Percentiles rank a stretch among this genome's conserved stretches.
Evolutionary conservation across 2,797 vertebrate species (phyloP).

Genomic region (Linurgus olivaceus): DNA sequence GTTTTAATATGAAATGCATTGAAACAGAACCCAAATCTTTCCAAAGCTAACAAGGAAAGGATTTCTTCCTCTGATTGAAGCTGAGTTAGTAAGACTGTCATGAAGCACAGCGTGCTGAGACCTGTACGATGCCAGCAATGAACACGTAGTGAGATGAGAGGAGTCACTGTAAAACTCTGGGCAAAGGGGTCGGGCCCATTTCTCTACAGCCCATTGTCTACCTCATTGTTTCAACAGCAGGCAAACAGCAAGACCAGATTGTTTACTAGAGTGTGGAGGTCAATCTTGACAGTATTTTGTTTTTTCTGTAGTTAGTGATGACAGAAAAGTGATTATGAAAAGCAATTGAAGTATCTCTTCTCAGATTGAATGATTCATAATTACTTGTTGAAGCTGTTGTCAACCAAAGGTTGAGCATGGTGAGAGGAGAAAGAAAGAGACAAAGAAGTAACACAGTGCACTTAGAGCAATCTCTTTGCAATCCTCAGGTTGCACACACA

Average conservation of each 20-base stretch:
- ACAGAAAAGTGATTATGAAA: slow-evolving; percentile 13
- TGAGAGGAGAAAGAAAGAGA: not conserved
- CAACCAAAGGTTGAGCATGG: not conserved
- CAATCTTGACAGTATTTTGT: not conserved
- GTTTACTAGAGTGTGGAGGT: not conserved
- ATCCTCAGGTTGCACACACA: not conserved
- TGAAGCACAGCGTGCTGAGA: not conserved
- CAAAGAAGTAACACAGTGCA: not conserved
- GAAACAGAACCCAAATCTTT: slow-evolving; percentile 3
- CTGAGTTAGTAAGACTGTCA: not conserved
- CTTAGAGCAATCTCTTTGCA: not conserved
- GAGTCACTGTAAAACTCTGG: slow-evolving; percentile 4
- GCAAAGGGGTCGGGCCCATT: not conserved
- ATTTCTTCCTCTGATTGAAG: slow-evolving; percentile 21
- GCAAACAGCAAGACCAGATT: not conserved
- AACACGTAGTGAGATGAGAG: not conserved
- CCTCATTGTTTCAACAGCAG: not conserved
- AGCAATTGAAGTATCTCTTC: slow-evolving; percentile 2
- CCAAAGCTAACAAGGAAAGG: slow-evolving; percentile 59
- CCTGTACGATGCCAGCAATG: not conserved
- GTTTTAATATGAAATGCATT: not conserved
- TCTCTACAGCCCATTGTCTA: not conserved
- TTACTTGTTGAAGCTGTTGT: not conserved
- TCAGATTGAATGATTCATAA: not conserved
- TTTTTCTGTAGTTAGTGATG: slow-evolving; percentile 8